Base-by-base conservation (phyloP, 2,888 invertebrate genomes). In the Tetragonisca angustula region DNA sequence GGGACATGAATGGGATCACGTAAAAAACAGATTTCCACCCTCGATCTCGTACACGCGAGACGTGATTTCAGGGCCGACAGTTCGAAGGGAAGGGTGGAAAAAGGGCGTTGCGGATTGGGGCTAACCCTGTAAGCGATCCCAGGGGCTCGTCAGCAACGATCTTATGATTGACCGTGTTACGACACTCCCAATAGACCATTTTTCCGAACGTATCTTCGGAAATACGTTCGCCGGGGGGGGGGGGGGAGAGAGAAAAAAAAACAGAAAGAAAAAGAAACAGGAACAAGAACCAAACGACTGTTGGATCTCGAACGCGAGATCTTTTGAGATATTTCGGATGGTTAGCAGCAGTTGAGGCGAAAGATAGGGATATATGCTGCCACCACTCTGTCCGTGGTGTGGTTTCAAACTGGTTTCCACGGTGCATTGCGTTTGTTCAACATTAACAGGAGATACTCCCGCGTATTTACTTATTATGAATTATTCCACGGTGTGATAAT, bases 161-260 rank as follows among this genome's bases (percentile, higher is more conserved):
- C 93, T 94, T 94, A 94, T 94, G 94, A 94, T 94, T 94, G 94
- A 94, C 94, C 94, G 92, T 90, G 93, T 94, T 94, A 93, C 92
- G 86, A 88, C 90, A 91, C 88, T 92, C 94, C 94, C 94, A 62
- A 77, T 84, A 93, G 94, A 90, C 92, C 91, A 90, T 93, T 94
- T 43, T 94, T 90, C 83, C 84, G 72, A 74, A 71, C 77, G 79
- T 81, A 86, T 79, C 86, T 43, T 70, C 76, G 52, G 73, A 87
- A 89, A 83, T 76, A 68, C 67, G 61, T 52, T 74, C 67, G 49
- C 43, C 43, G 9, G 36, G 36, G 36, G 36, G 36, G 36, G 36
- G 36, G 43, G 43, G 9, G 9, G 9, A 9, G 9, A 1, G 0
- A 9, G 9, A 6, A 5, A 9, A 9, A 9, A 1, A 9, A 9